Percentiles rank a stretch among this genome's conserved stretches.
Conservation (phyloP, 1,140 invertebrate species). For the Bombus picipes region DNA sequence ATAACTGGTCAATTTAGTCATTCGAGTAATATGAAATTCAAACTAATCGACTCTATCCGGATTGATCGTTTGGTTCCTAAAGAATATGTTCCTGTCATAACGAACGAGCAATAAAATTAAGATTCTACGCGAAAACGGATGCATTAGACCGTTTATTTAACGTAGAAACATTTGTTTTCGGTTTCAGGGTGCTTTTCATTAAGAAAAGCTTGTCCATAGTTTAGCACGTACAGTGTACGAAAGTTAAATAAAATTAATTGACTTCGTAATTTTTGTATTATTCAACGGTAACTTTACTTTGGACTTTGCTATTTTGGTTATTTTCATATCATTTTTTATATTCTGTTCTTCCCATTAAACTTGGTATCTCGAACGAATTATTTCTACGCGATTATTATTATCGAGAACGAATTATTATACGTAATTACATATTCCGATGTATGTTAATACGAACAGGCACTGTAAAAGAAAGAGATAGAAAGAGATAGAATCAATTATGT, state of each 20-base stretch:
- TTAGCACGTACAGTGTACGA: neutral
- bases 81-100: neutral
- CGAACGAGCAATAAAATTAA: neutral
- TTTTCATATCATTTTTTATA: too few relatives aligned
- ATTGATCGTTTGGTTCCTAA: neutral
- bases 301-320: too few relatives aligned
- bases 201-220: neutral
- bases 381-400: too few relatives aligned
- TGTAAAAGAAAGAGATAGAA: too few relatives aligned
- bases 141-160: neutral
- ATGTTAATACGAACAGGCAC: too few relatives aligned
- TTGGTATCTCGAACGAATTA: too few relatives aligned
- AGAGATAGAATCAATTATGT: neutral
- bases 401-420: too few relatives aligned
- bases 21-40: neutral
- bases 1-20: neutral
- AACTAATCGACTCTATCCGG: neutral
- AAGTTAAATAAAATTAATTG: too few relatives aligned
- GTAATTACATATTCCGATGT: neutral
- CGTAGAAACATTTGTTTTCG: neutral
- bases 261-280: neutral
- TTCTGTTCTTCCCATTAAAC: too few relatives aligned
- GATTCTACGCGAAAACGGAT: too few relatives aligned
- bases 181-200: too few relatives aligned
- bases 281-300: neutral